Conservation (phyloP, 2,888 invertebrate species). For the Nycteola revayana region DNA sequence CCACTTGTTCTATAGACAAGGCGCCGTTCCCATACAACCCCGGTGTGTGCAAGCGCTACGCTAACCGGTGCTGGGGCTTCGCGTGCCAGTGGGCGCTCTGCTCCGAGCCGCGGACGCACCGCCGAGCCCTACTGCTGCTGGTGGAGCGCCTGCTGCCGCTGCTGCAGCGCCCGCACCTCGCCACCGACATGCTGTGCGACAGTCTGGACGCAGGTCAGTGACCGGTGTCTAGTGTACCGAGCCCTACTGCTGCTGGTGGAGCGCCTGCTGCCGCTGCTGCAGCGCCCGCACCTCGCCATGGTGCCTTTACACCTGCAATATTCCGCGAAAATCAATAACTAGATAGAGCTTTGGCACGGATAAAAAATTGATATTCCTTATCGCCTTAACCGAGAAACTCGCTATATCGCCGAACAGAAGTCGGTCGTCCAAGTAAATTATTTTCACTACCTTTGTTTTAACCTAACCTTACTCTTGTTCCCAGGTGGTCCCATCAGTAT, state of each 20-base stretch:
- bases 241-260: constrained; percentile 91
- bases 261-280: constrained; percentile 89
- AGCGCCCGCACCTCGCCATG: constrained; percentile 91
- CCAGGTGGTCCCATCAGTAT: constrained; percentile 93
- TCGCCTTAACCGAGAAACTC: too few relatives aligned
- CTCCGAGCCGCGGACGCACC: constrained; percentile 83
- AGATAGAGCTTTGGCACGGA: too few relatives aligned
- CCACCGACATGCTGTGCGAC: constrained; percentile 96
- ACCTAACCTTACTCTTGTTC: too few relatives aligned
- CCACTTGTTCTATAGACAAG: too few relatives aligned
- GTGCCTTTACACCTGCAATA: too few relatives aligned
- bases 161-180: constrained; percentile 89
- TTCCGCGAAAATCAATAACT: too few relatives aligned
- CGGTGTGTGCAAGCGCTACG: constrained; percentile 68
- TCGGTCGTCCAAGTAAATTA: too few relatives aligned
- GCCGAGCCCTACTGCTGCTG: constrained; percentile 89
- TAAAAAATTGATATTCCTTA: too few relatives aligned
- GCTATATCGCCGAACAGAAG: too few relatives aligned
- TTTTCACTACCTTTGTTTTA: too few relatives aligned
- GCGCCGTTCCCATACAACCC: constrained; percentile 83
- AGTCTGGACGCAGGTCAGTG: constrained; percentile 93
- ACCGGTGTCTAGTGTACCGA: too few relatives aligned
- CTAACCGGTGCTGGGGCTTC: constrained; percentile 89
- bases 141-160: constrained; percentile 91
- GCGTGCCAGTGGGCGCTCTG: constrained; percentile 89